Base-by-base conservation (phyloP, 2,888 invertebrate genomes). In the Cyaniris semiargus region DNA sequence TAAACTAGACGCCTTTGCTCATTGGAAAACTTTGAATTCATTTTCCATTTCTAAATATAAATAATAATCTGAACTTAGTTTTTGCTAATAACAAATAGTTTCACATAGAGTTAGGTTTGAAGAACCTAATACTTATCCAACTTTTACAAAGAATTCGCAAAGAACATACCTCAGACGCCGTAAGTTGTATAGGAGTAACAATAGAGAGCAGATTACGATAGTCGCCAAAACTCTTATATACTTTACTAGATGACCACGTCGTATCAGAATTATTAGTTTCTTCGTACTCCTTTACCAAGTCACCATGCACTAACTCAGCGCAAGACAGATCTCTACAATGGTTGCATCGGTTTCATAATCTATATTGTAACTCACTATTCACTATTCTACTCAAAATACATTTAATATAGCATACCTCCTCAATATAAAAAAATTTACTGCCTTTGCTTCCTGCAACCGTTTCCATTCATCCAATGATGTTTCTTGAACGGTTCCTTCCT, bases 161-260 rank as follows among this genome's bases (percentile, higher is more conserved):
- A 31, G 48, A 23, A 18, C 76, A 15, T 48, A 93, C 93, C 89
- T 94, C 93, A 1, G 89, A 80, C 83, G 92, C 91, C 3, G 89
- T 93, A 0, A 88, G 79, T 80, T 89, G 85, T 5, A 93, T 79
- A 1, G 94, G 93, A 15, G 84, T 88, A n/a, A 93, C 84, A 66
- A 93, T 82, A 2, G 93, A 89, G 13, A 90, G 80, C 31, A 93
- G 82, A 27, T 84, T 88, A 7, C 93, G 86, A 76, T 89, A 82
- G 78, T 93, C 92, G 4, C 90, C 90, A 78, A 93, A 93, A 0
- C 90, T 89, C 76, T 93, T 88, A 80, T 90, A 88, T n/a, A 88
- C 81, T 76, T 86, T 89, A 58, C 90, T 87, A 5, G 89, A 88
- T 79, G 91, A 93, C 93, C 93, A 94, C 0, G 91, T 90, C 78